A percentile compares a stretch with the other conserved stretches of the same genome.
These are phyloP conservation scores for Oscheius sp. DNA, from an alignment of 2,888 invertebrate species.

Conservation along the genomic window DNA sequence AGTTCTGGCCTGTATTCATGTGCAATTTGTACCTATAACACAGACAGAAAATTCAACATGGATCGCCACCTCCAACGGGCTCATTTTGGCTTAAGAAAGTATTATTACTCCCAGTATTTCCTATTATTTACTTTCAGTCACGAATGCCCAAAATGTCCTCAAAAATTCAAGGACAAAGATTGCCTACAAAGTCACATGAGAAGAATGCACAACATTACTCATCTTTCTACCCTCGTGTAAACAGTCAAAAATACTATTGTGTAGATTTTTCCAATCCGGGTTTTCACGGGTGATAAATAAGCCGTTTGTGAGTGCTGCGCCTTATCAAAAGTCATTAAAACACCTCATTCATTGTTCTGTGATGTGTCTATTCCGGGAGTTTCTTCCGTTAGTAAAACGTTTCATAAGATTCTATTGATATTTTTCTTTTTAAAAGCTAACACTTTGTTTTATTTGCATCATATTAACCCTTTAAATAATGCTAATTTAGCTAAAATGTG, in stretches of 20 bases:
- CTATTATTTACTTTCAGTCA: conserved; percentile 19
- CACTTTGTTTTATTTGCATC: not conserved
- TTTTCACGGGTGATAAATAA: conserved; percentile 9
- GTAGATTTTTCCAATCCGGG: conserved; percentile 1
- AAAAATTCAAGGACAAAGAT: conserved; percentile 35
- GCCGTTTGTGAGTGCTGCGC: not conserved
- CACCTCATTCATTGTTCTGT: not conserved
- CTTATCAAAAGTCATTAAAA: not conserved
- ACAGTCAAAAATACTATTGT: not conserved
- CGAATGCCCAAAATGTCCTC: conserved; percentile 13
- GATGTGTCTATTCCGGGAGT: not conserved
- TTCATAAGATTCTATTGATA: not conserved
- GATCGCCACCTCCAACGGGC: conserved; percentile 35
- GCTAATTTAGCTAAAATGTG: conserved; percentile 42
- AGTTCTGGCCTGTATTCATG: not conserved
- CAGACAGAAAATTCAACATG: conserved; percentile 22
- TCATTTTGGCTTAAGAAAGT: conserved; percentile 37
- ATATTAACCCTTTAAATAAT: not conserved
- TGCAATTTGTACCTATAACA: conserved; percentile 17
- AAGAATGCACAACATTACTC: conserved; percentile 5
- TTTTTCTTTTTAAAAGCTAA: not conserved
- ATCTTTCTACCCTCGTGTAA: not conserved
- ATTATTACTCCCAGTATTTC: not conserved
- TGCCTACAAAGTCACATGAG: conserved; percentile 26
- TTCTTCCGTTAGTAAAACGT: not conserved